A percentile compares a stretch with the other conserved stretches of the same genome.
phyloP scores from a whole-genome alignment of 2,888 invertebrate species.

The Julus scanicus region DNA sequence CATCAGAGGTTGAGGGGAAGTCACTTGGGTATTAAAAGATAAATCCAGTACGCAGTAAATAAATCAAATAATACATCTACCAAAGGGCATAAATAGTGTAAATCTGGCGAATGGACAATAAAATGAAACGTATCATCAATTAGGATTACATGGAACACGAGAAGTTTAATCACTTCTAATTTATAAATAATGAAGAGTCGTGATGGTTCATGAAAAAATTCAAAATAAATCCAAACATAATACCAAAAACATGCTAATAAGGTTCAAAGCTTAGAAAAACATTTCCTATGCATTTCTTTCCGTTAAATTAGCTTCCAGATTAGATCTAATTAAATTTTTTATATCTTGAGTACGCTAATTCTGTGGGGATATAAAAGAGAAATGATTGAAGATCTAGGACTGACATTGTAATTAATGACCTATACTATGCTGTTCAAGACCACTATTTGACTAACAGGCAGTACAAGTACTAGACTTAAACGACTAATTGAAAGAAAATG shows the following conservation, averaged over 20 bases:
- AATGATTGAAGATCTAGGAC: slow-evolving; percentile 31
- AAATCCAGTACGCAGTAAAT: not conserved
- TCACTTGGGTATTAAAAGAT: slow-evolving; percentile 11
- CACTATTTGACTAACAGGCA: not conserved
- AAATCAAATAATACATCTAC: not conserved
- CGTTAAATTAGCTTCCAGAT: not conserved
- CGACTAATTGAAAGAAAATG: not conserved
- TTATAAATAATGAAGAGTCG: not conserved
- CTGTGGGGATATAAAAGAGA: not conserved
- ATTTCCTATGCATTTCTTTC: not conserved
- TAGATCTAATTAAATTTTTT: not conserved
- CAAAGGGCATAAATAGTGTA: not conserved
- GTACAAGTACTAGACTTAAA: not conserved
- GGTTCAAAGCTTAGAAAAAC: too few relatives aligned
- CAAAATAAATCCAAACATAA: not conserved
- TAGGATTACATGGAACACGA: not conserved
- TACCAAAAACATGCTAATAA: too few relatives aligned
- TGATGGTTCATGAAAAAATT: not conserved
- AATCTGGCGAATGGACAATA: too few relatives aligned
- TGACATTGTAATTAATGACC: slow-evolving; percentile 37
- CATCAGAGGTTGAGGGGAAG: not conserved
- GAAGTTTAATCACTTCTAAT: not conserved
- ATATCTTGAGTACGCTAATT: not conserved
- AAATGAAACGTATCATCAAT: not conserved
- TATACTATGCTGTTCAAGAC: not conserved